Conservation (phyloP, 2,888 invertebrate species). For the Perithous albicinctus region DNA sequence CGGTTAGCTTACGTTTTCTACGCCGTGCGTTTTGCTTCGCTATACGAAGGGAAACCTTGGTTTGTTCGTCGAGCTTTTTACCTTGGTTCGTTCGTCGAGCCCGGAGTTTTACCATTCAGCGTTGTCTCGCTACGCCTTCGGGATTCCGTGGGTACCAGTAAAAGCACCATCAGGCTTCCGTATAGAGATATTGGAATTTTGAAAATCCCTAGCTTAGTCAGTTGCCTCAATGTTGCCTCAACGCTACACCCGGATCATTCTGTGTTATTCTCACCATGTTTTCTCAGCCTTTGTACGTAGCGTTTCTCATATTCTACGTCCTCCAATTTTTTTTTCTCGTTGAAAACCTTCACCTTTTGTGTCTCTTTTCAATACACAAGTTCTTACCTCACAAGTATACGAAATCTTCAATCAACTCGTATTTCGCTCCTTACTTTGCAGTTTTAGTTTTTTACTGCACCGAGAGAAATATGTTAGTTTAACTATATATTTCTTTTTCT, state of each 20-base stretch:
- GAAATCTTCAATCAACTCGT: neutral
- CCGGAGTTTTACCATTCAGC: slow-evolving; percentile 5
- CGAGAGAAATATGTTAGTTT: neutral
- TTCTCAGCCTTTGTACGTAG: slow-evolving; percentile 9
- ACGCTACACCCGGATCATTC: slow-evolving; percentile 36
- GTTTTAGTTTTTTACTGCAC: neutral
- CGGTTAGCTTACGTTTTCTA: slow-evolving; percentile 65
- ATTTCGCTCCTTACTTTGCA: neutral
- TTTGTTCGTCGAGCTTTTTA: slow-evolving; percentile 22
- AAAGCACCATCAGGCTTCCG: slow-evolving; percentile 19
- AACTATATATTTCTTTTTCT: too few species aligned
- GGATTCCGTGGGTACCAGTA: slow-evolving; percentile 63
- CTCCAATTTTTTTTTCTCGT: neutral
- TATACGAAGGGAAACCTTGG: neutral
- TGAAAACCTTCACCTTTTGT: neutral
- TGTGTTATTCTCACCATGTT: neutral
- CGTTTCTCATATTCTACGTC: neutral
- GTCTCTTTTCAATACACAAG: neutral
- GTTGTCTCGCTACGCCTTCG: slow-evolving; percentile 47
- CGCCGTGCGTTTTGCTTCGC: slow-evolving; percentile 33
- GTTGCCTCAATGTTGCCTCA: slow-evolving; percentile 20
- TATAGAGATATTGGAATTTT: slow-evolving; percentile 70
- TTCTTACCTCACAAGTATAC: neutral
- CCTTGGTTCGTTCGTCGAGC: neutral
- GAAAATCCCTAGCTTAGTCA: slow-evolving; percentile 69